Evolutionary conservation across 2,113 vertebrate species (phyloP).

Genomic region (Odontophorus gujanensis): DNA sequence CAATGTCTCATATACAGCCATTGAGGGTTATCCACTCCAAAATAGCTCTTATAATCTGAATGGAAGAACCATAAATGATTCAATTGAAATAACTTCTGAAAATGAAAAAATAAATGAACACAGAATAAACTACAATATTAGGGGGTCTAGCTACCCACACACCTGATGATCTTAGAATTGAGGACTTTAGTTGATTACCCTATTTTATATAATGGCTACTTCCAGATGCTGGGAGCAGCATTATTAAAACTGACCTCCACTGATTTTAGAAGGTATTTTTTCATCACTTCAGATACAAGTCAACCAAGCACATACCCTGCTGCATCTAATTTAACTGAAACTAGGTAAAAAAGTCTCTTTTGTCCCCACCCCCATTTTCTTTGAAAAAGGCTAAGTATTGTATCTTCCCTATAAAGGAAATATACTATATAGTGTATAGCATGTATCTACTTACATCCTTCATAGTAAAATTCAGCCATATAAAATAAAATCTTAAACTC

Average conservation of each 20-base stretch:
- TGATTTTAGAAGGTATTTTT: background rate
- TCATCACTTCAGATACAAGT: background rate
- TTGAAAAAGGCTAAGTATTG: background rate
- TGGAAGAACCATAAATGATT: constrained; percentile 73
- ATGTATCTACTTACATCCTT: background rate
- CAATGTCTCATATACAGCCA: constrained; percentile 70
- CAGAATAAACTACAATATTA: constrained; percentile 41
- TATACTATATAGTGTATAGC: background rate
- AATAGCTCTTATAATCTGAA: constrained; percentile 72
- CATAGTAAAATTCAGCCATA: background rate
- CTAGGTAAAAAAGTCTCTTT: background rate
- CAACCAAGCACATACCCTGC: background rate
- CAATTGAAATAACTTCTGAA: constrained; percentile 65
- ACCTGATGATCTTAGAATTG: background rate
- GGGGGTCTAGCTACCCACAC: background rate
- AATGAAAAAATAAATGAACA: constrained; percentile 59
- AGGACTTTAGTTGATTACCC: background rate
- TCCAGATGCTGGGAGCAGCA: background rate
- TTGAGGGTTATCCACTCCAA: constrained; percentile 71
- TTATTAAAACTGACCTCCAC: background rate
- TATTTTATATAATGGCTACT: background rate
- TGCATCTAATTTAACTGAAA: background rate
- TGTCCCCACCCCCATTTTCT: background rate
- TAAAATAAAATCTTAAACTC: background rate
- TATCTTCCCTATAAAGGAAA: background rate